A percentile compares a stretch with the other conserved stretches of the same genome.
phyloP scores from a whole-genome alignment of 2,113 vertebrate genomes.

The Sylvia atricapilla region DNA sequence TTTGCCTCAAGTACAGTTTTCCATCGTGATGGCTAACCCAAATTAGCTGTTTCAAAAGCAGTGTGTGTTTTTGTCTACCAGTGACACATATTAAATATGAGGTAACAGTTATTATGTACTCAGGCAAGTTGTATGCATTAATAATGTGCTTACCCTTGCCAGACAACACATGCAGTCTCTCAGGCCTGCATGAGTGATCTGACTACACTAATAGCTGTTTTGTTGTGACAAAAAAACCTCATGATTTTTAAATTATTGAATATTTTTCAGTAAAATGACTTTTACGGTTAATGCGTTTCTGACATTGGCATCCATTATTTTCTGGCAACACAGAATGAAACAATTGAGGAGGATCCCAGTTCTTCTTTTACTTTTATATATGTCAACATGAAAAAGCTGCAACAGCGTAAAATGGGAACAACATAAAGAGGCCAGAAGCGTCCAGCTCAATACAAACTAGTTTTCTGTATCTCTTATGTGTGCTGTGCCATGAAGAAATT shows the following conservation, averaged over 20 bases:
- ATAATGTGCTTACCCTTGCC: not conserved
- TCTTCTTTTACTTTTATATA: not conserved
- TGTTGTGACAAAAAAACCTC: not conserved
- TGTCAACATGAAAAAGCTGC: not conserved
- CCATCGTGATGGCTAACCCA: not conserved
- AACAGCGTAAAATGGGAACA: not conserved
- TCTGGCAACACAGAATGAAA: not conserved
- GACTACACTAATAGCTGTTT: slow-evolving; percentile 12
- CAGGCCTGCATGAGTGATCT: not conserved
- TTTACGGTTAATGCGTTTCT: not conserved
- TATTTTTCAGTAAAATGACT: not conserved
- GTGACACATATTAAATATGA: not conserved
- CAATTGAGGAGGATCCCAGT: not conserved
- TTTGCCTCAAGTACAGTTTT: not conserved
- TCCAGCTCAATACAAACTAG: not conserved
- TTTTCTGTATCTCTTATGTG: not conserved
- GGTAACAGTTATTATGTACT: slow-evolving; percentile 16
- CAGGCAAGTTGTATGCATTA: slow-evolving; percentile 4
- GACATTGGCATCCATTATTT: not conserved
- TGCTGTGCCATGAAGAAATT: not conserved
- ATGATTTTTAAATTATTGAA: slow-evolving; percentile 31
- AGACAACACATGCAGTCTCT: not conserved
- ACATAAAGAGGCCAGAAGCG: not conserved
- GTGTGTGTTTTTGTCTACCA: not conserved
- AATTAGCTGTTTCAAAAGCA: slow-evolving; percentile 16